phyloP scores from a whole-genome alignment of 2,797 vertebrate genomes.

The Cyclura pinguis region DNA sequence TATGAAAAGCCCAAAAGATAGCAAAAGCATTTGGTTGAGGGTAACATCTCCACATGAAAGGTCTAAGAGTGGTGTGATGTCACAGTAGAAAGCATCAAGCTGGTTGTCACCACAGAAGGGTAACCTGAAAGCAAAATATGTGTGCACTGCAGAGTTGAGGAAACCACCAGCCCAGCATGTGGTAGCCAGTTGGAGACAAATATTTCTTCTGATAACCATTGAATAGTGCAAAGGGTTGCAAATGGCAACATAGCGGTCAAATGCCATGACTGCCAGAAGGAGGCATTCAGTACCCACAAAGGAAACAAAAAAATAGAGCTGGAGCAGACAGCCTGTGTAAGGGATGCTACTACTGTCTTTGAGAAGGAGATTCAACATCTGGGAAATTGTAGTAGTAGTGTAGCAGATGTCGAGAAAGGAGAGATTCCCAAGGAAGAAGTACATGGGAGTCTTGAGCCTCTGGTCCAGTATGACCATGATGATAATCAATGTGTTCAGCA shows the following conservation, averaged over 20 bases:
- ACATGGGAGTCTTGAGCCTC: conserved; percentile 69
- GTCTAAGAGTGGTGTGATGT: conserved; percentile 52
- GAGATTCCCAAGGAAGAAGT: conserved; percentile 73
- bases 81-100: conserved; percentile 58
- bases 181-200: conserved; percentile 56
- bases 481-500: conserved; percentile 67
- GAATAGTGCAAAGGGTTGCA: conserved; percentile 72
- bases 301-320: conserved; percentile 71
- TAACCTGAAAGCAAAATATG: conserved; percentile 41
- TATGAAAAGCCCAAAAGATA: conserved; percentile 30
- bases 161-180: conserved; percentile 66
- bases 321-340: conserved; percentile 64
- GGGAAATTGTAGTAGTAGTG: conserved; percentile 70
- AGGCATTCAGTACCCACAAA: conserved; percentile 69
- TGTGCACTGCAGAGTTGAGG: conserved; percentile 65
- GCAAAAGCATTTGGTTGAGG: conserved; percentile 38
- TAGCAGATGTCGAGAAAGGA: conserved; percentile 72
- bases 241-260: conserved; percentile 72
- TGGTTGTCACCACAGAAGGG: conserved; percentile 55
- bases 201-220: conserved; percentile 60
- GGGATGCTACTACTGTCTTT: conserved; percentile 64
- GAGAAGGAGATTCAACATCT: conserved; percentile 70
- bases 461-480: conserved; percentile 56
- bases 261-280: conserved; percentile 72
- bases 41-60: conserved; percentile 56